Evolutionary conservation across 2,113 vertebrate genomes (phyloP), one percentile per base, ranked within the genome.

Genomic region (Astur gentilis): DNA sequence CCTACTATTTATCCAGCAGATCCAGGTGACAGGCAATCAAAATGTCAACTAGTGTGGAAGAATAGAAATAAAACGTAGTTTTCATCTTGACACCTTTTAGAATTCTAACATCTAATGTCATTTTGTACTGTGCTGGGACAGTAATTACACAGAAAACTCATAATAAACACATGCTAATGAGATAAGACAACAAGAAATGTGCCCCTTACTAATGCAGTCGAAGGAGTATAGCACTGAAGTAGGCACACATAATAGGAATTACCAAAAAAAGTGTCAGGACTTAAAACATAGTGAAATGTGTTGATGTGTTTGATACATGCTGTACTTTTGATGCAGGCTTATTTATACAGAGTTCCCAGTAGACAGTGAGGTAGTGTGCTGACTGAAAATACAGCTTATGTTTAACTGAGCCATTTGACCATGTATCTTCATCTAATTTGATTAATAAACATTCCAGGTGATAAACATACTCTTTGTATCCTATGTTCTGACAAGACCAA

Each of bases 151-250:
- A 93, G 81, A 96, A 98, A 97, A 95, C 67, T 82, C 82, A 91
- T 87, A 93, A 98, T 91, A 97, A 97, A 95, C 27, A 81, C 70
- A 91, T 88, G 78, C 40, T 97, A 98, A 98, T 95, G 83, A 97
- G 85, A 81, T 79, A 97, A 96, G 62, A 32, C 82, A 97, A 70
- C 49, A 97, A 97, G 77, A 96, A 87, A 91, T 72, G 47, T 84
- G 26, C 34, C 76, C 71, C 87, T 97, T 45, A 57, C 54, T 86
- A 96, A 89, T 27, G 16, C 50, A 93, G 27, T 94, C 47, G 83
- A 96, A 95, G 54, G 75, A 87, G 32, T 87, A 79, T 14, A 93
- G 32, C 69, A 45, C 34, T 70, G 83, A 97, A 96, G 57, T 44
- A 95, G 65, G 44, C 61, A 96, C 66, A 78, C 10, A 36, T 13